Conservation (phyloP, 1,140 invertebrate species). For the Helicoverpa armigera region DNA sequence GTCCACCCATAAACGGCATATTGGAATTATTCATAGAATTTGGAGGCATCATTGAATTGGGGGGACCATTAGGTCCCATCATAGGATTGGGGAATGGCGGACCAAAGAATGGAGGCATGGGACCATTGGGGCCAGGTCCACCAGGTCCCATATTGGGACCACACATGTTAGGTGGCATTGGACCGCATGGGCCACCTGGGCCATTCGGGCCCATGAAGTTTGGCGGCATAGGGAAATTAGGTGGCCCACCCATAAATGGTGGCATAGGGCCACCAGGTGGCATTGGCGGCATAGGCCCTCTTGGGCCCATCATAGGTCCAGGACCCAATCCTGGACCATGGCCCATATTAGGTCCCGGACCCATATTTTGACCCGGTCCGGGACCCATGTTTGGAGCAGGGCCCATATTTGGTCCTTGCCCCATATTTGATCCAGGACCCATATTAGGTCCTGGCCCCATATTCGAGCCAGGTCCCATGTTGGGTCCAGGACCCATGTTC, state of each 20-base stretch:
- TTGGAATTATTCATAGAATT: conserved; percentile 64
- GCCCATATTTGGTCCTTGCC: conserved; percentile 40
- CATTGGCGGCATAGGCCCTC: conserved; percentile 62
- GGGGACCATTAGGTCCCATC: conserved; percentile 76
- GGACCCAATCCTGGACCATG: conserved; percentile 46
- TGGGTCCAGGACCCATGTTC: conserved; percentile 57
- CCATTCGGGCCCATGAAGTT: conserved; percentile 78
- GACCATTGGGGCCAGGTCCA: conserved; percentile 76
- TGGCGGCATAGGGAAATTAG: conserved; percentile 76
- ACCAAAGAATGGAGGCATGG: conserved; percentile 78
- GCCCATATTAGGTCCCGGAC: conserved; percentile 54
- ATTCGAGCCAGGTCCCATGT: conserved; percentile 56
- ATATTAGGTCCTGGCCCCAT: conserved; percentile 56
- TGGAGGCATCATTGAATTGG: conserved; percentile 72
- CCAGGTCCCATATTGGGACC: conserved; percentile 68
- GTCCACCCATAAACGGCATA: conserved; percentile 64
- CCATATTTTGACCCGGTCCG: conserved; percentile 48
- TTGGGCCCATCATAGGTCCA: conserved; percentile 63
- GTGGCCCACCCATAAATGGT: conserved; percentile 73
- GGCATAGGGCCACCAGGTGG: conserved; percentile 62
- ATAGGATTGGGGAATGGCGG: conserved; percentile 75
- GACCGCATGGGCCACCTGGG: conserved; percentile 61
- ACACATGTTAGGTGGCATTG: conserved; percentile 76
- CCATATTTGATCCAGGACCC: conserved; percentile 51
- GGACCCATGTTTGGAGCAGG: conserved; percentile 51